Evolutionary conservation across 2,797 vertebrate genomes (phyloP).

Genomic region (Lutjanus argentimaculatus): DNA sequence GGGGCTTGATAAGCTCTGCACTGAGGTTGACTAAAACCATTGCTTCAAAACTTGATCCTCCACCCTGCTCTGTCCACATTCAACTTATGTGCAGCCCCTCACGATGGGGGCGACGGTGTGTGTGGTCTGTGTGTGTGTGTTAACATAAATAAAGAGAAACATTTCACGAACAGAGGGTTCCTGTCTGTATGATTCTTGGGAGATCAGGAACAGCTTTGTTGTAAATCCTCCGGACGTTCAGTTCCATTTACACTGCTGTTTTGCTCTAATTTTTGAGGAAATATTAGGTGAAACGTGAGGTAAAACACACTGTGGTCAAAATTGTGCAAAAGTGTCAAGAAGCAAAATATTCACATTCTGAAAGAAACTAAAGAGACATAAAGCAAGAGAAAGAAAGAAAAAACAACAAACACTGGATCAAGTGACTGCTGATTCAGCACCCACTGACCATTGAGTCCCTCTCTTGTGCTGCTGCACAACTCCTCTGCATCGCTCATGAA

Average conservation of each 20-base stretch:
- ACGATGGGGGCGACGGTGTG: conserved; percentile 10
- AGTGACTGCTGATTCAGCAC: conserved; percentile 65
- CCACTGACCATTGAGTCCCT: conserved; percentile 37
- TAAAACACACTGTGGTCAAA: neutral
- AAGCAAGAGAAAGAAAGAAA: conserved; percentile 10
- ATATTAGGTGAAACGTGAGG: neutral
- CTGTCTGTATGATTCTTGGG: conserved; percentile 32
- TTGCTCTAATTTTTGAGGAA: conserved; percentile 22
- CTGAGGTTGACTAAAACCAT: conserved; percentile 55
- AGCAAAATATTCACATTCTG: neutral
- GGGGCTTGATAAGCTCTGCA: conserved; percentile 76
- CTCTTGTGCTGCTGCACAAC: conserved; percentile 42
- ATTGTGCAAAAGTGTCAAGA: neutral
- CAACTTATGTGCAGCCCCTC: conserved; percentile 42
- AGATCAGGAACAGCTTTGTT: conserved; percentile 46
- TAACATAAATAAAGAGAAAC: conserved; percentile 32
- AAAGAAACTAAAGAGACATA: neutral
- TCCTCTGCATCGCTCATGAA: conserved; percentile 56
- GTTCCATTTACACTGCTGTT: conserved; percentile 13
- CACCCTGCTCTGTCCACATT: conserved; percentile 45
- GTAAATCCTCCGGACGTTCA: neutral
- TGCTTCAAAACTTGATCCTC: conserved; percentile 61
- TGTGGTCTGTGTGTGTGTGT: conserved; percentile 17
- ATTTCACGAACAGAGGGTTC: conserved; percentile 37
- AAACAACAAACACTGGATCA: neutral